Evolutionary conservation across 2,888 invertebrate species (phyloP), one percentile per base, ranked within the genome.

Genomic region (Cephus runcator): DNA sequence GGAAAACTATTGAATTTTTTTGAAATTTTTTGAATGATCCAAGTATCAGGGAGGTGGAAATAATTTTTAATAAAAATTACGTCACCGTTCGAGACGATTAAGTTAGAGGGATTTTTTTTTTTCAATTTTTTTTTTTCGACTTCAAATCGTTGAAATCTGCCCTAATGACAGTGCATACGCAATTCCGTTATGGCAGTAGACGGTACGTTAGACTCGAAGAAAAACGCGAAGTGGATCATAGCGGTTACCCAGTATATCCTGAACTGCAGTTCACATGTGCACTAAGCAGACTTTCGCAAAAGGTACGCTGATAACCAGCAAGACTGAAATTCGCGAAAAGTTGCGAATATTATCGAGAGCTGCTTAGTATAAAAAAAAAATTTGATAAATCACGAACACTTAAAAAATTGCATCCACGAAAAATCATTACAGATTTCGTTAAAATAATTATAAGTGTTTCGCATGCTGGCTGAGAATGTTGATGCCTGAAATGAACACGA

Each of bases 191-290:
- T 56, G 56, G 56, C 9, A 56, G 9, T 23, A 4, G 40, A 40
- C 40, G 40, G 23, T 40, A 40, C 40, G 23, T 56, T 56, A 56
- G 15, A 56, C 56, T 56, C 23, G 2, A 23, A 23, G 56, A 56
- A 56, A 56, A 56, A 56, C 9, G 23, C 71, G 3, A 71, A 71
- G 31, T 71, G 12, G 34, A 71, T 34, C 71, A 6, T 15, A 12
- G 15, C 71, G 71, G 33, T 71, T 71, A 71, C 71, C 71, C 71
- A 71, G 71, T 71, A 71, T 34, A 71, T 34, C 71, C 15, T 71
- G 12, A 34, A 71, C 71, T 71, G 71, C 71, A 34, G 9, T 31
- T 71, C 33, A 23, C 71, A 56, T 56, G 31, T 23, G 71, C 71
- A 4, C 33, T 71, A 71, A 71, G 34, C 71, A 71, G 33, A 15